A percentile compares a stretch with the other conserved stretches of the same genome.
Evolutionary conservation across 1,140 invertebrate genomes (phyloP).

Genomic region (Condylostylus longicornis): DNA sequence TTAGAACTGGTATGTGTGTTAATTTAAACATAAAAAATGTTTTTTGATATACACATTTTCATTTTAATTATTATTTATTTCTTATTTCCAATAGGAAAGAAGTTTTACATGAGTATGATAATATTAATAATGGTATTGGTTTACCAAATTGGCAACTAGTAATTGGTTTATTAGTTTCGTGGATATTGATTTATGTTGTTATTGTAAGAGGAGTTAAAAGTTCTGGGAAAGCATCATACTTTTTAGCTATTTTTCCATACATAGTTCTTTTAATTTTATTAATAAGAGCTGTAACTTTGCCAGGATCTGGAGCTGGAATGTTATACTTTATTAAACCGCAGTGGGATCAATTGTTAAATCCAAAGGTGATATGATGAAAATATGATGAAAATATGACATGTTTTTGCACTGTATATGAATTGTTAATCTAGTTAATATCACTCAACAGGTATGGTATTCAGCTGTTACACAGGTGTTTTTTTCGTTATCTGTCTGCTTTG

Average conservation of each 20-base stretch:
- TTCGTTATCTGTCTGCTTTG: conserved; percentile 67
- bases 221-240: conserved; percentile 65
- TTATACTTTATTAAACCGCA: conserved; percentile 57
- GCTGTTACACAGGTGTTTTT: conserved; percentile 78
- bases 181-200: conserved; percentile 61
- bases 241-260: conserved; percentile 75
- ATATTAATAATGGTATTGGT: conserved; percentile 56
- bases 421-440: background rate
- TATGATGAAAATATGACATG: conserved; percentile 41
- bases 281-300: conserved; percentile 52
- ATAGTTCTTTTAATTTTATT: conserved; percentile 63
- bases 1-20: background rate
- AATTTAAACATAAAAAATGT: background rate
- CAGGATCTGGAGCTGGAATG: conserved; percentile 60
- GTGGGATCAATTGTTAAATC: conserved; percentile 51
- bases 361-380: conserved; percentile 57
- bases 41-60: conserved; percentile 3
- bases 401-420: background rate
- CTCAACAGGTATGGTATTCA: conserved; percentile 54
- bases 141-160: conserved; percentile 58
- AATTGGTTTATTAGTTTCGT: conserved; percentile 60
- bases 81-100: conserved; percentile 36
- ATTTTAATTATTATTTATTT: conserved; percentile 1
- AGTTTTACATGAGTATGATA: conserved; percentile 48
- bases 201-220: conserved; percentile 62